Percentiles rank a stretch among this genome's conserved stretches.
phyloP scores from a whole-genome alignment of 2,888 invertebrate species.

The Eudemis profundana region DNA sequence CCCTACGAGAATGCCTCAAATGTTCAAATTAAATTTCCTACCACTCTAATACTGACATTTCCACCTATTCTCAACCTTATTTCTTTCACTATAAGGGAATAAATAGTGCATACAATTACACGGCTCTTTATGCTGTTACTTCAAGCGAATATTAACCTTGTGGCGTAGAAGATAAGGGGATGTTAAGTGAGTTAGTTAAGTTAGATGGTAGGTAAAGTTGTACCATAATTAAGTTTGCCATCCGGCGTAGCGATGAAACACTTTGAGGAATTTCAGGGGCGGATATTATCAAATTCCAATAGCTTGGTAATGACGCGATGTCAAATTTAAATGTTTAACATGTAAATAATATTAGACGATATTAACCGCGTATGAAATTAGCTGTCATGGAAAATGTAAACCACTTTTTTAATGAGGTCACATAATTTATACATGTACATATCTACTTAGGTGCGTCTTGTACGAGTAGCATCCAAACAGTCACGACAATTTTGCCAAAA shows the following conservation, averaged over 20 bases:
- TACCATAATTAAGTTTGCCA: slow-evolving; percentile 41
- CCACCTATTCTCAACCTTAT: slow-evolving; percentile 3
- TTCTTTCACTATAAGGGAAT: slow-evolving; percentile 10
- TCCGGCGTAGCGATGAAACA: slow-evolving; percentile 37
- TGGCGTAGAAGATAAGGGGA: neutral
- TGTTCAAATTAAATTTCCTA: slow-evolving; percentile 31
- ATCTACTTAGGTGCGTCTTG: too few relatives aligned
- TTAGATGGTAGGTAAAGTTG: slow-evolving; percentile 37
- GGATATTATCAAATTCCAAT: slow-evolving; percentile 43
- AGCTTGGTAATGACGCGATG: slow-evolving; percentile 29
- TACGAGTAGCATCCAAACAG: too few relatives aligned
- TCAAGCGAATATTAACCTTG: slow-evolving; percentile 17
- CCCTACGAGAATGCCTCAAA: slow-evolving; percentile 14
- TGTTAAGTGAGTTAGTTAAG: slow-evolving; percentile 4
- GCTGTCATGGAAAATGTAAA: too few relatives aligned
- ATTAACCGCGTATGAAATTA: too few relatives aligned
- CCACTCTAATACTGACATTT: neutral
- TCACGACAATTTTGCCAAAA: too few relatives aligned
- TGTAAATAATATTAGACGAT: slow-evolving; percentile 2
- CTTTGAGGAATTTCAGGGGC: slow-evolving; percentile 38
- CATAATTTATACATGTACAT: too few relatives aligned
- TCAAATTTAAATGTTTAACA: slow-evolving; percentile 38
- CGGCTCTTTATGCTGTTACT: neutral
- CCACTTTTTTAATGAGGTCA: too few relatives aligned
- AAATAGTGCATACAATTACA: neutral